These are phyloP conservation scores for Trypoxylon attenuatum DNA, from an alignment of 2,888 invertebrate genomes.

Conservation along the genomic window DNA sequence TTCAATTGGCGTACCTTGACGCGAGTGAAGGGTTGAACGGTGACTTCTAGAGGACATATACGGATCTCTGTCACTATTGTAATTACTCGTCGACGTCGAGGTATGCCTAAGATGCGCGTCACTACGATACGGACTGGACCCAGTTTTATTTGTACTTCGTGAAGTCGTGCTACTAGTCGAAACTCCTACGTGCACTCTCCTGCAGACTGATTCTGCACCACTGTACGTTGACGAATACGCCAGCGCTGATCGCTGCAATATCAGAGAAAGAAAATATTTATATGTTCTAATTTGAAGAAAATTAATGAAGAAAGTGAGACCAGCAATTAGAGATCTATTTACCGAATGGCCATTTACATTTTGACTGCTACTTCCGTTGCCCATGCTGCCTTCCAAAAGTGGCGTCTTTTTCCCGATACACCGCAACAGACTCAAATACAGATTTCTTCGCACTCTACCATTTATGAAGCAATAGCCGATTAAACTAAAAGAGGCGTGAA, in stretches of 20 bases:
- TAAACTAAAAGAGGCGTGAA: constrained; percentile 89
- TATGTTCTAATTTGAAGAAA: too few relatives aligned
- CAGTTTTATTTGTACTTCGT: constrained; percentile 94
- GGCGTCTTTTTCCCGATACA: constrained; percentile 90
- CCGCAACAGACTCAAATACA: constrained; percentile 81
- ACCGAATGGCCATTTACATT: constrained; percentile 82
- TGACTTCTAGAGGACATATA: constrained; percentile 69
- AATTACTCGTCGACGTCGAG: constrained; percentile 90
- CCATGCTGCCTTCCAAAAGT: constrained; percentile 84
- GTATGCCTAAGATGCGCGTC: constrained; percentile 90
- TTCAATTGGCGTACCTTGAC: constrained; percentile 64
- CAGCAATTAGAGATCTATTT: too few relatives aligned
- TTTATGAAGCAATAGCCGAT: constrained; percentile 93
- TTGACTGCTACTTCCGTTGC: constrained; percentile 83
- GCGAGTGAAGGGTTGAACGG: constrained; percentile 59
- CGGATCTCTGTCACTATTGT: constrained; percentile 78
- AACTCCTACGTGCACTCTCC: constrained; percentile 89
- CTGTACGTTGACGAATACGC: constrained; percentile 90
- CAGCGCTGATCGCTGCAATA: constrained; percentile 83
- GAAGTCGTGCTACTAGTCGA: constrained; percentile 97
- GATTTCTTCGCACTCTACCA: constrained; percentile 86
- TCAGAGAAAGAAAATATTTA: too few relatives aligned
- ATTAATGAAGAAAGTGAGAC: too few relatives aligned
- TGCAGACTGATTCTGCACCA: constrained; percentile 80
- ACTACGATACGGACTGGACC: constrained; percentile 93